These are phyloP conservation scores for Drosophila nigrodunni DNA, from an alignment of 1,140 invertebrate species.

Conservation along the genomic window DNA sequence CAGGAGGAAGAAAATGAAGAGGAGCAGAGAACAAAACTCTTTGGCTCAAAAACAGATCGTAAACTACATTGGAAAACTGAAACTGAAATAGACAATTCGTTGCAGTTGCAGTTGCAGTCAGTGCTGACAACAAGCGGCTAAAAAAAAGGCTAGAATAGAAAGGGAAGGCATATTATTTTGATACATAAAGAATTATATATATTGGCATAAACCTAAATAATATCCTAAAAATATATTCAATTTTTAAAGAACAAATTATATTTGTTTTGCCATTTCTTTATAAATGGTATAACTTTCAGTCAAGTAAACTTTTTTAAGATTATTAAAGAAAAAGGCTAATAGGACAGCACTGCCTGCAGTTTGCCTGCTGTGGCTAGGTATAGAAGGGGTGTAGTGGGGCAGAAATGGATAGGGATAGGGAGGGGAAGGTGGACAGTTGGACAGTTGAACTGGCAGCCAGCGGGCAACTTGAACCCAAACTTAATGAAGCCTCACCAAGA, in stretches of 20 bases:
- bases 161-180: too few relatives aligned
- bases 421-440: conserved; percentile 56
- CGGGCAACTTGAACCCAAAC: conserved; percentile 78
- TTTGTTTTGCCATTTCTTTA: too few relatives aligned
- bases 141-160: too few relatives aligned
- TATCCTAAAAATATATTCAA: too few relatives aligned
- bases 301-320: too few relatives aligned
- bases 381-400: not conserved
- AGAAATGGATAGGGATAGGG: not conserved
- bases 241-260: too few relatives aligned
- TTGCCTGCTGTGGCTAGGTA: not conserved
- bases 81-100: conserved; percentile 80
- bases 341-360: too few relatives aligned
- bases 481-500: conserved; percentile 63
- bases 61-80: conserved; percentile 71
- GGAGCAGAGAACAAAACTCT: conserved; percentile 46
- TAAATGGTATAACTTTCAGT: too few relatives aligned
- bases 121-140: too few relatives aligned
- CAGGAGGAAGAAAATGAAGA: conserved; percentile 51
- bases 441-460: conserved; percentile 62
- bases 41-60: conserved; percentile 63
- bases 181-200: too few relatives aligned
- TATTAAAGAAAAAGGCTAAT: too few relatives aligned
- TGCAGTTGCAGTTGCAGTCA: conserved; percentile 25
- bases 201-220: too few relatives aligned